These are phyloP conservation scores for Ethmia dodecea DNA, from an alignment of 2,888 invertebrate species.

Conservation along the genomic window DNA sequence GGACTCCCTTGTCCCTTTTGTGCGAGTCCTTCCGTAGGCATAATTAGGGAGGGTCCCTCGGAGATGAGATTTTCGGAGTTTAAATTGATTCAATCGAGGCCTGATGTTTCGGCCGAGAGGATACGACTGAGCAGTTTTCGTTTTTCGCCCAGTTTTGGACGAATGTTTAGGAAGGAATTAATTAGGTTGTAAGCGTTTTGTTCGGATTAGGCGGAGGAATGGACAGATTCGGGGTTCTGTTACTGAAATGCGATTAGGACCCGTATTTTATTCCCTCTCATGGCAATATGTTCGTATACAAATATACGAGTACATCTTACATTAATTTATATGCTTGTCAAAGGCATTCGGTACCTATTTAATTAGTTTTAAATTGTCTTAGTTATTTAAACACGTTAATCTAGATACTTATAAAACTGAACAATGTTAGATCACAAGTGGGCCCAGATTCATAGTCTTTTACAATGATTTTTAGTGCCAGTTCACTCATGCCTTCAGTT, in stretches of 20 bases:
- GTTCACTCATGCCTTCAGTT: too few relatives aligned
- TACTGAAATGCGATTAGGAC: constrained; percentile 27
- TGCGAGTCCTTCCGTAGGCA: constrained; percentile 64
- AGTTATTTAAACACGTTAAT: too few relatives aligned
- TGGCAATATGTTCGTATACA: too few relatives aligned
- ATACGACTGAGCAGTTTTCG: constrained; percentile 24
- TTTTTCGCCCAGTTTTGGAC: constrained; percentile 36
- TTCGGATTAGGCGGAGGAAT: constrained; percentile 19
- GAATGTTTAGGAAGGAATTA: constrained; percentile 50
- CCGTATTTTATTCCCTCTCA: too few relatives aligned
- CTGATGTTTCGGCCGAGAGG: constrained; percentile 60
- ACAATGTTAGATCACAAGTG: too few relatives aligned
- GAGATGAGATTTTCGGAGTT: constrained; percentile 70
- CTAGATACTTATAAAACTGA: too few relatives aligned
- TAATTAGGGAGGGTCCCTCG: constrained; percentile 72
- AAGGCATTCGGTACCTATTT: too few relatives aligned
- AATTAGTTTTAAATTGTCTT: too few relatives aligned
- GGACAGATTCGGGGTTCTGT: constrained; percentile 24
- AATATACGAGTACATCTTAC: too few relatives aligned
- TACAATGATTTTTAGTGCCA: too few relatives aligned
- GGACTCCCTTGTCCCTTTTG: constrained; percentile 50
- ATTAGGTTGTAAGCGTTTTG: constrained; percentile 37
- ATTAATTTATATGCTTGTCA: too few relatives aligned
- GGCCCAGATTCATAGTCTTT: too few relatives aligned
- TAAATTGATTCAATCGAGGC: constrained; percentile 74